phyloP scores from a whole-genome alignment of 2,113 vertebrate species.

The Sciurus niger region DNA sequence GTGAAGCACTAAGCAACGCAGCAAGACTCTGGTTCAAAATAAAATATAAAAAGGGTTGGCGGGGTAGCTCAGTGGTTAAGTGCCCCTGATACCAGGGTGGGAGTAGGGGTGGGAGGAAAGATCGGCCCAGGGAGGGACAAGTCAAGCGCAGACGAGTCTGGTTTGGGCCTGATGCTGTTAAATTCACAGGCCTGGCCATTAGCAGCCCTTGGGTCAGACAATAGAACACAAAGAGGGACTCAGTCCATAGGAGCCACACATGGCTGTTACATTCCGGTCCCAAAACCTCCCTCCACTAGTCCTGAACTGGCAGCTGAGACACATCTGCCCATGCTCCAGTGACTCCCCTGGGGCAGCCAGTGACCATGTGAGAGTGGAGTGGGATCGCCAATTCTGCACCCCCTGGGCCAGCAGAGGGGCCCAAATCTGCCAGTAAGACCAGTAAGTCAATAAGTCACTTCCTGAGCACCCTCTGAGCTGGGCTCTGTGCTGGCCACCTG shows the following conservation, averaged over 20 bases:
- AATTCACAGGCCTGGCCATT: slow-evolving; percentile 86
- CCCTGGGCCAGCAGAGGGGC: neutral
- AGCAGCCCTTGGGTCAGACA: slow-evolving; percentile 83
- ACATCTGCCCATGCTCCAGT: neutral
- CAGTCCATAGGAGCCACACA: slow-evolving; percentile 84
- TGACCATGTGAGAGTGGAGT: neutral
- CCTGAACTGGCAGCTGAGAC: neutral
- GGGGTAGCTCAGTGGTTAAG: too few species aligned
- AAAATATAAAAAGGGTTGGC: too few species aligned
- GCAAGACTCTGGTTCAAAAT: too few species aligned
- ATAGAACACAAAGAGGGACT: slow-evolving; percentile 85
- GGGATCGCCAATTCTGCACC: neutral
- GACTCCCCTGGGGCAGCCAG: neutral
- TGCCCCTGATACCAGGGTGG: too few species aligned
- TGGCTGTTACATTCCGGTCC: slow-evolving; percentile 83
- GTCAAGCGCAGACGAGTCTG: slow-evolving; percentile 61
- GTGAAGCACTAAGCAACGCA: too few species aligned
- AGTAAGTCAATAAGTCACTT: neutral
- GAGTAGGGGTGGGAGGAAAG: too few species aligned
- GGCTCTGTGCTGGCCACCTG: accelerated
- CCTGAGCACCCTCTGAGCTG: neutral
- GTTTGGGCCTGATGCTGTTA: slow-evolving; percentile 84
- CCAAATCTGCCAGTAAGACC: neutral
- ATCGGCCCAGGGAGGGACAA: neutral
- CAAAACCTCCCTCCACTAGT: slow-evolving; percentile 68